A percentile compares a stretch with the other conserved stretches of the same genome.
phyloP scores from a whole-genome alignment of 1,140 invertebrate genomes.

The Ridgeia piscesae region DNA sequence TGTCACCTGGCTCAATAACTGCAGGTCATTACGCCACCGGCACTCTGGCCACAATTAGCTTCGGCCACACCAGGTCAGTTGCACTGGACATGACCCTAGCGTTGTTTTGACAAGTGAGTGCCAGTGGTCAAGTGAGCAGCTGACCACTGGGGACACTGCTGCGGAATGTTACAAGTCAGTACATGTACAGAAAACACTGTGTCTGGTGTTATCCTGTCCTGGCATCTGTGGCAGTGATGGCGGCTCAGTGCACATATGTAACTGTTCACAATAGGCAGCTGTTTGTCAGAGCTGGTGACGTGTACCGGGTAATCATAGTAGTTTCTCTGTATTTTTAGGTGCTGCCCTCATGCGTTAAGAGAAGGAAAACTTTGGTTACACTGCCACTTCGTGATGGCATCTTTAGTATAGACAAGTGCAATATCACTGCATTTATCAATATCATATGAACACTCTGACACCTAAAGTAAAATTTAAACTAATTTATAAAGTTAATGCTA shows the following conservation, averaged over 20 bases:
- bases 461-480: no score
- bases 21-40: not conserved
- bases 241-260: not conserved
- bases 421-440: no score
- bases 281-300: not conserved
- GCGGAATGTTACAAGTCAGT: not conserved
- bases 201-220: not conserved
- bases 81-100: not conserved
- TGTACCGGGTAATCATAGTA: not conserved
- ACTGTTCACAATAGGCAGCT: not conserved
- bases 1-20: not conserved
- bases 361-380: not conserved
- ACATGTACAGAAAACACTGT: not conserved
- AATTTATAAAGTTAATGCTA: no score
- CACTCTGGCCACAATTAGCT: not conserved
- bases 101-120: not conserved
- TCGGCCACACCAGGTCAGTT: not conserved
- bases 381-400: not conserved
- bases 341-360: not conserved
- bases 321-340: not conserved
- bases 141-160: not conserved
- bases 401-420: not conserved
- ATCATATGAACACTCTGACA: no score
- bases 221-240: not conserved
- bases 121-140: not conserved